Evolutionary conservation across 2,113 vertebrate species (phyloP), one percentile per base, ranked within the genome.

Genomic region (Muntiacus muntjak): DNA sequence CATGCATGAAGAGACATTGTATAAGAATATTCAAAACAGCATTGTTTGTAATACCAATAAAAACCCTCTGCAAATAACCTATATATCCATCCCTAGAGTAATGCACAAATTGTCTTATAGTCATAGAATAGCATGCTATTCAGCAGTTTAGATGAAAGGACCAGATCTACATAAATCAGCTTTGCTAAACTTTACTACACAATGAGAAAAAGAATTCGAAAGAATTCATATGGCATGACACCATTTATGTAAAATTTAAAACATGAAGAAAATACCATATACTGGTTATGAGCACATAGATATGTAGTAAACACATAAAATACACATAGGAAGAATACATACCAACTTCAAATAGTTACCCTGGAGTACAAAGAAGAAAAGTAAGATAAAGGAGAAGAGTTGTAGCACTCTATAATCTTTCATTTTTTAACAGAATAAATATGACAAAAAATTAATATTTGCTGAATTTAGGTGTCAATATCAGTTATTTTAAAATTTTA

Each of bases 341-440:
- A 83, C 16, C 4, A n/a, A 81, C 54, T 93, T 86, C 25, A 85
- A 28, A 52, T 67, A 52, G 14, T 88, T 93, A 36, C 13, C 10
- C 26, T 16, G 15, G 28, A 93, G 9, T 89, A 7, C 25, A 91
- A 92, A 45, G 58, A 52, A 82, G 15, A n/a, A 25, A 76, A 96
- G 79, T 74, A 87, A n/a, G 14, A 67, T 71, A 82, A 82, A 19
- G 4, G 62, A 94, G 89, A 47, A 84, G 26, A 85, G 55, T 83
- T 88, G 92, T 81, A 84, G 19, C 54, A 43, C 19, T 94, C 25
- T 92, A 5, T 84, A 26, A 30, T 89, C n/a, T 93, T 97, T 58
- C 47, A 50, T 87, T 92, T 93, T 19, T 67, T 89, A 85, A 55
- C 47, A 93, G 87, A 94, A 43, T 96, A 85, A 94, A 88, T 84